Evolutionary conservation across 2,888 invertebrate genomes (phyloP), one percentile per base, ranked within the genome.

Genomic region (Salpingus planirostris): DNA sequence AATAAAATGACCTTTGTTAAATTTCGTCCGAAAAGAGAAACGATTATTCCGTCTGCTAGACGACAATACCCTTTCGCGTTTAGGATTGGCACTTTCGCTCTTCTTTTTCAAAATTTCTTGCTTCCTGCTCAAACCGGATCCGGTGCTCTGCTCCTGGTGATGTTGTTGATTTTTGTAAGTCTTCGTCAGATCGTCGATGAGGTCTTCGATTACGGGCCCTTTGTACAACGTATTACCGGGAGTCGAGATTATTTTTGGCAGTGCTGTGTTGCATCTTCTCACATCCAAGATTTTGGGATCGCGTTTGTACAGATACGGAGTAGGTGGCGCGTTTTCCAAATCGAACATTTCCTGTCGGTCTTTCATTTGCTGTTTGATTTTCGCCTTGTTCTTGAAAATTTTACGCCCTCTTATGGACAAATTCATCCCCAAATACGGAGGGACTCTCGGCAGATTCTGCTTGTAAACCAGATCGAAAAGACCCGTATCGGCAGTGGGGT

Each of bases 381-480:
- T 58, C 29, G 11, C n/a, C n/a, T n/a, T n/a, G 64, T 62, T 31
- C 18, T 8, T 23, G 27, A 6, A 18, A 11, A 81, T 65, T 40
- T 71, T 70, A 43, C 76, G 74, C 2, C 83, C 83, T 41, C 80
- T 74, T 5, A 83, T 70, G 6, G 80, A 74, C 18, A 84, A 58
- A 11, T 78, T 79, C 45, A 80, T 69, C 0, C 87, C 87, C 41
- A 87, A 71, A 57, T 87, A 88, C 0, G 87, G 85, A 7, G 86
- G 87, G 0, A 80, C 79, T 49, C 79, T 79, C 0, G 87, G 84
- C 42, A 83, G 70, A 29, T 73, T 66, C 62, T 90, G 90, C 36
- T 76, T 79, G 59, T 86, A 89, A 4, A 79, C 78, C 44, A 85
- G 57, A 54, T 88, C 87, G 52, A 89, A 90, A 39, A 77, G 72